These are phyloP conservation scores for Gallinago stenura DNA, from an alignment of 2,797 vertebrate genomes.

Conservation along the genomic window DNA sequence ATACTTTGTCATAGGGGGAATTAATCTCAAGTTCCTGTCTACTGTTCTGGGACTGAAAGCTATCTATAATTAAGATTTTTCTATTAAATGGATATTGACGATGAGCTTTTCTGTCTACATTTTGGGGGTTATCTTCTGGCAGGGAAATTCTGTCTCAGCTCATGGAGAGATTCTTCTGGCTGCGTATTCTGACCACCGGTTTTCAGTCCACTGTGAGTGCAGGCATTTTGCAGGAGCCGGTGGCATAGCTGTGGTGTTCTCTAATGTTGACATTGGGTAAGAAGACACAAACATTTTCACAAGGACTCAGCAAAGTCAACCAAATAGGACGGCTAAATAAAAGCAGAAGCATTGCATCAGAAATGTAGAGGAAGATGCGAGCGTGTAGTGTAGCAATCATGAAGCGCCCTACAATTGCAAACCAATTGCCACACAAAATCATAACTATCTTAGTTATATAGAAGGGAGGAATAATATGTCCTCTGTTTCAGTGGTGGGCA, in stretches of 20 bases:
- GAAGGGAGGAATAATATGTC: slow-evolving; percentile 1
- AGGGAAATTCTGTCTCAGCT: background rate
- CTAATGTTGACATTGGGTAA: background rate
- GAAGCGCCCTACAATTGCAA: background rate
- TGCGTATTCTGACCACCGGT: background rate
- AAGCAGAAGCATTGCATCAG: background rate
- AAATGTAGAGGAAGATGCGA: background rate
- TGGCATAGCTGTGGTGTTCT: background rate
- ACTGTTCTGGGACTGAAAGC: slow-evolving; percentile 71
- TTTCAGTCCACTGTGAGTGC: background rate
- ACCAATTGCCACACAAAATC: background rate
- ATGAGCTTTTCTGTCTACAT: background rate
- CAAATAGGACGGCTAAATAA: background rate
- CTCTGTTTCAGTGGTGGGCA: background rate
- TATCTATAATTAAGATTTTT: slow-evolving; percentile 75
- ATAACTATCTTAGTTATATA: background rate
- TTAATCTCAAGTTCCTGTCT: slow-evolving; percentile 66
- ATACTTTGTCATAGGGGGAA: slow-evolving; percentile 64
- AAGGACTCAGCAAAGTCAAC: background rate
- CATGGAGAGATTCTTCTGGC: background rate
- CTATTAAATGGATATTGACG: slow-evolving; percentile 55
- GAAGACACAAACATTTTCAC: background rate
- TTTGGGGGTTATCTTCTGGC: slow-evolving; percentile 38
- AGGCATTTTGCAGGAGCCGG: fast-evolving
- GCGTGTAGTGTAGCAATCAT: background rate